phyloP scores from a whole-genome alignment of 2,888 invertebrate species.

The Synergus umbraculus region DNA sequence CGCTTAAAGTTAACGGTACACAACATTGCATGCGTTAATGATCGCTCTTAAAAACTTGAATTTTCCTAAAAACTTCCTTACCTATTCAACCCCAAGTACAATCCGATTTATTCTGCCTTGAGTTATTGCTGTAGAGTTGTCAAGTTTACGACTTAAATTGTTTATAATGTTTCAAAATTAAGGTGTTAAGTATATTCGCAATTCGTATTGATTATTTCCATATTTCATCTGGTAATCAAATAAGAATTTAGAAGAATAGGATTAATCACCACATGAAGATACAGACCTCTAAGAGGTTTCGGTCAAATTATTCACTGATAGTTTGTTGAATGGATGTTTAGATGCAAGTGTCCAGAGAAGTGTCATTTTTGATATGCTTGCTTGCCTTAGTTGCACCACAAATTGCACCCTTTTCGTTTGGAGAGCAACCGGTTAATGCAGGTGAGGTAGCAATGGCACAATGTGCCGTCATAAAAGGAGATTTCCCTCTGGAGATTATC shows the following conservation, averaged over 20 bases:
- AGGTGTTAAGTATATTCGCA: background rate
- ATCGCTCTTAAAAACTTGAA: background rate
- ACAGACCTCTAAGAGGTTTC: background rate
- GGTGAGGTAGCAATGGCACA: constrained; percentile 87
- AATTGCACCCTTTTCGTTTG: constrained; percentile 86
- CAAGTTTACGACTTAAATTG: background rate
- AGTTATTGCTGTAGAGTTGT: background rate
- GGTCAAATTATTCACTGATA: background rate
- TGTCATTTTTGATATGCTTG: background rate
- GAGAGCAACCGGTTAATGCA: constrained; percentile 85
- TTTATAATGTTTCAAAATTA: background rate
- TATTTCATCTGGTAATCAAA: background rate
- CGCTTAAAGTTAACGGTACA: constrained; percentile 78
- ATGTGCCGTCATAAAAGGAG: constrained; percentile 87
- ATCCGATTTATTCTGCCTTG: background rate
- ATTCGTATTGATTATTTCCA: background rate
- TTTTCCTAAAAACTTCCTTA: background rate
- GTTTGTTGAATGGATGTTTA: background rate
- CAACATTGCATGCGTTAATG: background rate
- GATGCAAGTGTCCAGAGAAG: background rate
- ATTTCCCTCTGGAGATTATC: constrained; percentile 86
- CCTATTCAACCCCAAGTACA: background rate
- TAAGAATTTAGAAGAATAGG: background rate
- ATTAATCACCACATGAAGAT: background rate
- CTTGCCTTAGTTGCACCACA: constrained; percentile 83